These are phyloP conservation scores for Orgyia antiqua DNA, from an alignment of 2,888 invertebrate species.

Conservation along the genomic window DNA sequence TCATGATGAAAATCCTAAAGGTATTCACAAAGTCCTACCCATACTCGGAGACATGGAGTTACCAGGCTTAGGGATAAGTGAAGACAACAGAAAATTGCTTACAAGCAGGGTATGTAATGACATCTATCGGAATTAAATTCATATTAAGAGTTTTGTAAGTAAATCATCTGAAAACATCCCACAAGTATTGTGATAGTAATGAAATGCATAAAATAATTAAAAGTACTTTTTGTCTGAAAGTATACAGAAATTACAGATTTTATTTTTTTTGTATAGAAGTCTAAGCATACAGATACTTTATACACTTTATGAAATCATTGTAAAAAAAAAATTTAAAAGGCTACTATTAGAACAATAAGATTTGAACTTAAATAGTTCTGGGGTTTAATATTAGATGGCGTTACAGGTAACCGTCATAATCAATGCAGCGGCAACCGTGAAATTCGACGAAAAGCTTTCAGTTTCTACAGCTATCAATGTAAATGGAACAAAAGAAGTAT, in stretches of 20 bases:
- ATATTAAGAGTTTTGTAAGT: neutral
- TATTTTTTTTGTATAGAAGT: too few relatives aligned
- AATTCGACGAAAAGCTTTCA: constrained; percentile 89
- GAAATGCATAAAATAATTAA: too few relatives aligned
- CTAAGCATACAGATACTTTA: too few relatives aligned
- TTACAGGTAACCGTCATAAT: constrained; percentile 62
- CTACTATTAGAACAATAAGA: too few relatives aligned
- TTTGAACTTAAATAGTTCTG: too few relatives aligned
- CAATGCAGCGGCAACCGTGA: constrained; percentile 66
- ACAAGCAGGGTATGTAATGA: constrained; percentile 41
- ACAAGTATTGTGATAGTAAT: too few relatives aligned
- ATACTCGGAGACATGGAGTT: constrained; percentile 79
- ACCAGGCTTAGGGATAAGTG: constrained; percentile 79
- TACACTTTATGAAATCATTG: too few relatives aligned
- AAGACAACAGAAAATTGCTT: constrained; percentile 73
- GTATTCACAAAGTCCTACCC: constrained; percentile 71
- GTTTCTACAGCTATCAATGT: constrained; percentile 89
- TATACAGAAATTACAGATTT: too few relatives aligned
- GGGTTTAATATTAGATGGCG: constrained; percentile 13
- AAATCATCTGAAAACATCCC: too few relatives aligned
- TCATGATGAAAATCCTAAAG: constrained; percentile 78
- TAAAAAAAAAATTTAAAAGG: too few relatives aligned
- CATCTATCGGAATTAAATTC: neutral
- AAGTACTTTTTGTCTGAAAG: too few relatives aligned
- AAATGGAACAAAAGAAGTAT: constrained; percentile 83